phyloP scores from a whole-genome alignment of 2,797 vertebrate species.

The Cottoperca gobio region DNA sequence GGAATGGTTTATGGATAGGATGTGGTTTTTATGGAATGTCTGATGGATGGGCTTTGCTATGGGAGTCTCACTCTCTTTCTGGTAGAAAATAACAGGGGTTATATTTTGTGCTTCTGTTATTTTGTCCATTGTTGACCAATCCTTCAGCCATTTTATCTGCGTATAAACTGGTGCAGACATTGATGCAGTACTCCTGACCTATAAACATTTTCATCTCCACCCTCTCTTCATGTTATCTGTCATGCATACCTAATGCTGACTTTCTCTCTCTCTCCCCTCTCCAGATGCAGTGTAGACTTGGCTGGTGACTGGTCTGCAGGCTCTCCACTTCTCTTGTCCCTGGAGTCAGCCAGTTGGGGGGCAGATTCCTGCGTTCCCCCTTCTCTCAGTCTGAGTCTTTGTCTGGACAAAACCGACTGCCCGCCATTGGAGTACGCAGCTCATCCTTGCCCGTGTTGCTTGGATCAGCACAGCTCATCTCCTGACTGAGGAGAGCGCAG shows the following conservation, averaged over 20 bases:
- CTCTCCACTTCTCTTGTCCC: constrained; percentile 82
- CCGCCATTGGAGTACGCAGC: constrained; percentile 63
- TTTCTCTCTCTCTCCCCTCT: constrained; percentile 41
- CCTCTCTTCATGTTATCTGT: constrained; percentile 47
- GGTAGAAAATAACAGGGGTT: background rate
- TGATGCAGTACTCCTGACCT: constrained; percentile 36
- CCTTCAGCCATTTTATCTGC: constrained; percentile 16
- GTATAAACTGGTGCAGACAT: constrained; percentile 26
- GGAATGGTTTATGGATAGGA: background rate
- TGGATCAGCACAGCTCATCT: constrained; percentile 82
- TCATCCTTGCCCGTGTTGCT: constrained; percentile 50
- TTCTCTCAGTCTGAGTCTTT: constrained; percentile 74
- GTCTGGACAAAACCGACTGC: constrained; percentile 62
- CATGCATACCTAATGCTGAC: constrained; percentile 67
- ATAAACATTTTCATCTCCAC: constrained; percentile 33
- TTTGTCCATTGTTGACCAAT: constrained; percentile 20
- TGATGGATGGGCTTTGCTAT: constrained; percentile 11
- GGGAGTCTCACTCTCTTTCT: background rate
- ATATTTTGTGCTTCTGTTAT: background rate
- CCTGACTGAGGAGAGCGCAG: constrained; percentile 84
- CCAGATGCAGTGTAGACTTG: constrained; percentile 94
- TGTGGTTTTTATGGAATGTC: constrained; percentile 32
- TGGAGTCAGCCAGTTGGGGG: constrained; percentile 77
- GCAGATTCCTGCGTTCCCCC: constrained; percentile 81
- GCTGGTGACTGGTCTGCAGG: constrained; percentile 89